Evolutionary conservation across 1,140 invertebrate species (phyloP).

Genomic region (Psilanteris sp.): DNA sequence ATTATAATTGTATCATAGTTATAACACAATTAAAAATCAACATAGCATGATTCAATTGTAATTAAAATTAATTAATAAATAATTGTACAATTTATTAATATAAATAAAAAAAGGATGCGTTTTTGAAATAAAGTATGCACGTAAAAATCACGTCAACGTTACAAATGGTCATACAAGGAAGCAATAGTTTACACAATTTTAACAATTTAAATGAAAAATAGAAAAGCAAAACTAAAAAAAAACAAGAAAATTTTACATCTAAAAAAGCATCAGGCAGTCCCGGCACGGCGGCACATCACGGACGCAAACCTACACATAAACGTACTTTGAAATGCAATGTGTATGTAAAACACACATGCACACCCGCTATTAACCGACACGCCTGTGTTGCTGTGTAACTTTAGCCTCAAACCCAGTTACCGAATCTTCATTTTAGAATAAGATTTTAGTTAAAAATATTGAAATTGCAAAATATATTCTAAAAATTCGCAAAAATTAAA

Average conservation of each 20-base stretch:
- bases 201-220: no score
- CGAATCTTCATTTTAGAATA: slow-evolving; percentile 15
- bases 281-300: background rate
- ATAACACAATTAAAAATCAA: no score
- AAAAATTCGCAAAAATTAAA: background rate
- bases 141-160: no score
- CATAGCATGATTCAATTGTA: no score
- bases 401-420: slow-evolving; percentile 69
- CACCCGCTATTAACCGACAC: slow-evolving; percentile 44
- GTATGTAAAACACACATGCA: slow-evolving; percentile 23
- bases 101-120: no score
- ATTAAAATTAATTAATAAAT: no score
- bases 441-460: background rate
- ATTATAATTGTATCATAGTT: no score
- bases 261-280: slow-evolving; percentile 9
- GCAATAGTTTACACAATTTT: no score
- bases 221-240: no score
- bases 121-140: no score
- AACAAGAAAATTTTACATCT: background rate
- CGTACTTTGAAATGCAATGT: background rate
- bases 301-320: background rate
- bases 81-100: no score
- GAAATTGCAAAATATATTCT: background rate
- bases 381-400: slow-evolving; percentile 66
- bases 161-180: no score